Evolutionary conservation across 2,797 vertebrate species (phyloP), one percentile per base, ranked within the genome.

Genomic region (Sebastes trivittatus): DNA sequence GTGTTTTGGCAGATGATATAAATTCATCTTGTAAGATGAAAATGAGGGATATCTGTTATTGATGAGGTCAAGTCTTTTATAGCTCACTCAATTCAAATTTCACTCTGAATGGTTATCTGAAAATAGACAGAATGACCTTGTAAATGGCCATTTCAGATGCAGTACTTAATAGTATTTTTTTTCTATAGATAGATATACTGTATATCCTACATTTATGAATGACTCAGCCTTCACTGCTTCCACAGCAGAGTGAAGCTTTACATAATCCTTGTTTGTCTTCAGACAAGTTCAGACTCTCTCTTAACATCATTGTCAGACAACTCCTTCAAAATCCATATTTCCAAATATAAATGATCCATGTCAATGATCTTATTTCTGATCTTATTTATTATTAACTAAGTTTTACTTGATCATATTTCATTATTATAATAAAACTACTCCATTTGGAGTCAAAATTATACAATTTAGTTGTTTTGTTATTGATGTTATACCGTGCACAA

Each of bases 11-110:
- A 83, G 70, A 69, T 52, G 60, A 68, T 4, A 18, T 5, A 54
- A 52, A 79, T 72, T 80, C 65, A 78, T 82, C 76, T 73, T 10
- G 22, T 38, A 5, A 76, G 34, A 78, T 27, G 67, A 80, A 73
- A 66, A 83, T 22, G n/a, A 78, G 9, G 13, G 42, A 36, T 25
- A 32, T 56, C 36, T 63, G 36, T 42, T 75, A 27, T 23, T 32
- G 62, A 76, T 46, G 65, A 29, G 65, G 68, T 74, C 49, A 52
- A 27, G 80, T 64, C 5, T 36, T 66, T 73, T 30, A 65, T 23
- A 22, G 72, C 64, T 59, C 75, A 52, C 18, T 72, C 64, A 46
- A 14, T 52, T 72, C 38, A 63, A 59, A 32, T n/a, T 58, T 49
- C 8, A 58, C 61, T 30, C 7, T 11, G 7, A 67, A 66, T 61